Conservation (phyloP, 92 coral and sea anemone species). For the Metridium senile region DNA sequence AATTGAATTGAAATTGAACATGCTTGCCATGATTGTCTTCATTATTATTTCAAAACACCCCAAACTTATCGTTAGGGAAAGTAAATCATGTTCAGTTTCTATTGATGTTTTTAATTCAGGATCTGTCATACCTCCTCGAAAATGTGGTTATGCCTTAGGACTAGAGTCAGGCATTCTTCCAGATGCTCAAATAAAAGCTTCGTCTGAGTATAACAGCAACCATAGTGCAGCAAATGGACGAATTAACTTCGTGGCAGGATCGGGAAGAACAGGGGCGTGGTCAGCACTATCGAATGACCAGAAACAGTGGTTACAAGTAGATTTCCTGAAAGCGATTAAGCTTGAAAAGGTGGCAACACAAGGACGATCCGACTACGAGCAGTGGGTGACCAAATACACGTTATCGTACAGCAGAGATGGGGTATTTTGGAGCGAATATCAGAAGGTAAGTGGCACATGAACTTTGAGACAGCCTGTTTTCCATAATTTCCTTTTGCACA, state of each 20-base stretch:
- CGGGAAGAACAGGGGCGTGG: background rate
- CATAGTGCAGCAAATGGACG: background rate
- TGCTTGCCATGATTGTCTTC: too few relatives aligned
- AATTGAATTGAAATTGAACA: too few relatives aligned
- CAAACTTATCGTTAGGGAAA: too few relatives aligned
- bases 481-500: background rate
- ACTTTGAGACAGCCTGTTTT: too few relatives aligned
- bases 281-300: background rate
- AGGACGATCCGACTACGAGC: background rate
- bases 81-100: too few relatives aligned
- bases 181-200: slow-evolving; percentile 24
- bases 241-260: background rate
- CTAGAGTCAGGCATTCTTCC: slow-evolving; percentile 3
- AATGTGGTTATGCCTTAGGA: too few relatives aligned
- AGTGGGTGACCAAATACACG: too few relatives aligned
- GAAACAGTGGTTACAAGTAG: slow-evolving; percentile 23
- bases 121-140: too few relatives aligned
- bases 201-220: background rate
- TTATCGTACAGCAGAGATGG: too few relatives aligned
- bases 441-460: background rate
- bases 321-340: background rate
- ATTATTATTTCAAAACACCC: too few relatives aligned
- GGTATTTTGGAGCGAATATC: background rate
- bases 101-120: too few relatives aligned
- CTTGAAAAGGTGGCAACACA: slow-evolving; percentile 26